Conservation (phyloP, 2,888 invertebrate species). For the Lypha dubia region DNA sequence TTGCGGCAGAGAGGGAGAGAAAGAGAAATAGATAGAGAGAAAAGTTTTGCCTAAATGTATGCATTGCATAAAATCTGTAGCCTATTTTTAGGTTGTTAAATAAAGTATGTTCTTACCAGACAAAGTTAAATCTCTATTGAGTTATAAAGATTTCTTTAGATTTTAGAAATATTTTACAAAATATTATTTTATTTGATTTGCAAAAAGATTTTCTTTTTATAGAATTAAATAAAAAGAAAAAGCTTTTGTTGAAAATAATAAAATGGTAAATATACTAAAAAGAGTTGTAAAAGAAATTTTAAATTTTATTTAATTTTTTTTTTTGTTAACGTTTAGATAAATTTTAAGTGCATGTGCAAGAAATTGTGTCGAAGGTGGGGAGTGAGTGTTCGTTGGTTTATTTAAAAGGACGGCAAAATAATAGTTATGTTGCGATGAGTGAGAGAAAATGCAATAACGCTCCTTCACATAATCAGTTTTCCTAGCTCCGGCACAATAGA, state of each 20-base stretch:
- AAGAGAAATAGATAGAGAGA: no score
- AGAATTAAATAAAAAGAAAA: slow-evolving; percentile 23
- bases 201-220: neutral
- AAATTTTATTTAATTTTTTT: no score
- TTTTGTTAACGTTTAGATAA: no score
- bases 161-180: slow-evolving; percentile 48
- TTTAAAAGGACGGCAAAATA: no score
- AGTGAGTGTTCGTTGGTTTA: no score
- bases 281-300: neutral
- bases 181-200: slow-evolving; percentile 56
- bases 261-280: slow-evolving; percentile 9
- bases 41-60: slow-evolving; percentile 50
- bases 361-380: no score
- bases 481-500: no score
- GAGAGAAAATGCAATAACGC: no score
- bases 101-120: slow-evolving; percentile 4
- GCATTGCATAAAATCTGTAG: slow-evolving; percentile 18
- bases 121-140: slow-evolving; percentile 56
- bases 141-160: slow-evolving; percentile 49
- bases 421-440: no score
- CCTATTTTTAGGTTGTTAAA: slow-evolving; percentile 53
- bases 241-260: slow-evolving; percentile 30
- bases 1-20: slow-evolving; percentile 18
- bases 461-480: no score
- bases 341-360: no score